Evolutionary conservation across 2,888 invertebrate genomes (phyloP).

Genomic region (Aphodius sticticus): DNA sequence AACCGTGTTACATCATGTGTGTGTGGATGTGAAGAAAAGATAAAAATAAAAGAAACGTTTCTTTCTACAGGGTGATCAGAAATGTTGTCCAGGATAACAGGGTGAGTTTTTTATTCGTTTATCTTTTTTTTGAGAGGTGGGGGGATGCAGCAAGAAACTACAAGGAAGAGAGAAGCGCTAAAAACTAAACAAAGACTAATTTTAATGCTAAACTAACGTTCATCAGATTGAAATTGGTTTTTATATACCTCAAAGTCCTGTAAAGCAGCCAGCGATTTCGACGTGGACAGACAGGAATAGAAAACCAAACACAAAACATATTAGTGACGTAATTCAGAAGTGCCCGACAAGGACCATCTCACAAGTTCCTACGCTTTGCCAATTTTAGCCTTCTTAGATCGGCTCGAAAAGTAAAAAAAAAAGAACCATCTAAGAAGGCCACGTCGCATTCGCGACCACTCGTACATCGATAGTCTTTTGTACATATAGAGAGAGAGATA

Average conservation of each 20-base stretch:
- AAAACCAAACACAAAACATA: conserved; percentile 70
- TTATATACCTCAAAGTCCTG: conserved; percentile 85
- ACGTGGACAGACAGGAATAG: conserved; percentile 65
- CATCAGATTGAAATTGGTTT: conserved; percentile 54
- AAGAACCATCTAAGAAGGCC: conserved; percentile 5
- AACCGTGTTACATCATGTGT: background rate
- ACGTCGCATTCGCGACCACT: background rate
- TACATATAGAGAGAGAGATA: conserved; percentile 25
- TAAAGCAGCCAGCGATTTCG: conserved; percentile 71
- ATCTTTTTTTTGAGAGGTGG: conserved; percentile 34
- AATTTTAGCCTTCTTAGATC: conserved; percentile 48
- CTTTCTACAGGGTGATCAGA: conserved; percentile 15
- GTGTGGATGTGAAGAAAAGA: conserved; percentile 12
- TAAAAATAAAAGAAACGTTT: conserved; percentile 10
- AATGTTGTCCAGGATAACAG: conserved; percentile 10
- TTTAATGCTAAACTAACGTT: conserved; percentile 58
- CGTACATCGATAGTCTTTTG: conserved; percentile 16
- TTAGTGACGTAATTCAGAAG: conserved; percentile 63
- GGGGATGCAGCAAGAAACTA: conserved; percentile 53
- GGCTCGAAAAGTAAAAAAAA: conserved; percentile 19
- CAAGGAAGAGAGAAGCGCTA: conserved; percentile 58
- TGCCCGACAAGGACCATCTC: conserved; percentile 85
- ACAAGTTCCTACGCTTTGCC: conserved; percentile 80
- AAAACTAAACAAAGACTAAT: conserved; percentile 60
- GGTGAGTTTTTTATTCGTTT: conserved; percentile 13